Percentiles rank a stretch among this genome's conserved stretches.
Conservation (phyloP, 1,140 invertebrate species). For the Drosophila bocki region DNA sequence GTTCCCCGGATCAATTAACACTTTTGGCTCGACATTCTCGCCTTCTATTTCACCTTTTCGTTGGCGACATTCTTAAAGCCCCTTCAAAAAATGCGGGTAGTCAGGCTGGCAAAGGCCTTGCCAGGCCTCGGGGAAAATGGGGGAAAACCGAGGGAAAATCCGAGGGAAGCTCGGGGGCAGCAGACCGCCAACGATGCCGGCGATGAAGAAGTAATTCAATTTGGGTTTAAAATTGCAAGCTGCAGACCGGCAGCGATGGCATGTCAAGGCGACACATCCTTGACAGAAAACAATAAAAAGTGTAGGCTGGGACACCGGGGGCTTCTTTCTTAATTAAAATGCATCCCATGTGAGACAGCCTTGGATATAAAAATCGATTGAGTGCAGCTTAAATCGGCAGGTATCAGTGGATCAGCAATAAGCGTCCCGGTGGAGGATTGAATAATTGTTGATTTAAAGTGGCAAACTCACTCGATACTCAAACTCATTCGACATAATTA, state of each 20-base stretch:
- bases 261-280: slow-evolving; percentile 56
- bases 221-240: slow-evolving; percentile 81
- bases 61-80: slow-evolving; percentile 55
- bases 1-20: slow-evolving; percentile 43
- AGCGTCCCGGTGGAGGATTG: slow-evolving; percentile 44
- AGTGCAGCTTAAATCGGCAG: slow-evolving; percentile 59
- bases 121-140: slow-evolving; percentile 16
- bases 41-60: slow-evolving; percentile 23
- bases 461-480: slow-evolving; percentile 18
- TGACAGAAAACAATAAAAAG: slow-evolving; percentile 22
- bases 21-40: slow-evolving; percentile 26
- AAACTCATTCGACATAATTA: slow-evolving; percentile 11
- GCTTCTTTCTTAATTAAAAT: slow-evolving; percentile 77
- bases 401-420: slow-evolving; percentile 5
- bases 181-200: slow-evolving; percentile 41
- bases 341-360: slow-evolving; percentile 49
- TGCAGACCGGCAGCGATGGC: slow-evolving; percentile 34
- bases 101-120: slow-evolving; percentile 12
- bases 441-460: slow-evolving; percentile 60
- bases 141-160: background rate
- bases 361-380: slow-evolving; percentile 67
- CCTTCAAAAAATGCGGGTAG: slow-evolving; percentile 52
- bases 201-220: slow-evolving; percentile 70
- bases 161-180: background rate
- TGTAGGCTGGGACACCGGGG: slow-evolving; percentile 15